These are phyloP conservation scores for Cheirogaleus major DNA, from an alignment of 2,797 vertebrate genomes.

Conservation along the genomic window DNA sequence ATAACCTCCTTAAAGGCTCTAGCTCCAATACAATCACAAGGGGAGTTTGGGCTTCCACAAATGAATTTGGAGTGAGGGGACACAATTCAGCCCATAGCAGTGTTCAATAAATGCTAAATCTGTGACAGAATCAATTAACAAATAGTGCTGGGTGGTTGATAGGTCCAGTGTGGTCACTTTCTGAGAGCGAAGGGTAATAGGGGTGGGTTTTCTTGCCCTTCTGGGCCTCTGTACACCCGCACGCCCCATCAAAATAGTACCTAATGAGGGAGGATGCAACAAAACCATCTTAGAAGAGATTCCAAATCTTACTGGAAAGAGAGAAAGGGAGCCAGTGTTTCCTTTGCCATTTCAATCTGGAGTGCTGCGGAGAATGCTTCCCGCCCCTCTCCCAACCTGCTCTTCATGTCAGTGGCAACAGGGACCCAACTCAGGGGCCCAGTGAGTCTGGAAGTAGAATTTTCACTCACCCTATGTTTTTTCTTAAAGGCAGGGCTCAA, in stretches of 20 bases:
- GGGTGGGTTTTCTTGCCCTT: not conserved
- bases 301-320: not conserved
- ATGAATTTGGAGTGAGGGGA: not conserved
- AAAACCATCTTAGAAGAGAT: not conserved
- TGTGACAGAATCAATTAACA: not conserved
- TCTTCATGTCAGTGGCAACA: not conserved
- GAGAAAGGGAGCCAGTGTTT: not conserved
- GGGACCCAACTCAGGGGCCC: not conserved
- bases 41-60: not conserved
- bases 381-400: not conserved
- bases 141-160: not conserved
- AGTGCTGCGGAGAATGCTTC: not conserved
- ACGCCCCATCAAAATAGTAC: not conserved
- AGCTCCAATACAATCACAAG: not conserved
- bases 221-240: not conserved
- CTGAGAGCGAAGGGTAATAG: not conserved
- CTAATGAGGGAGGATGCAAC: not conserved
- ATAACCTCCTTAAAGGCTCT: not conserved
- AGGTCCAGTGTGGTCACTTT: not conserved
- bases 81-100: not conserved
- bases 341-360: not conserved
- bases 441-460: not conserved
- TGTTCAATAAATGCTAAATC: not conserved
- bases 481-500: not conserved
- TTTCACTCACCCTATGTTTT: not conserved